Evolutionary conservation across 1,140 invertebrate genomes (phyloP).

Genomic region (Pseudomyrmex sp.): DNA sequence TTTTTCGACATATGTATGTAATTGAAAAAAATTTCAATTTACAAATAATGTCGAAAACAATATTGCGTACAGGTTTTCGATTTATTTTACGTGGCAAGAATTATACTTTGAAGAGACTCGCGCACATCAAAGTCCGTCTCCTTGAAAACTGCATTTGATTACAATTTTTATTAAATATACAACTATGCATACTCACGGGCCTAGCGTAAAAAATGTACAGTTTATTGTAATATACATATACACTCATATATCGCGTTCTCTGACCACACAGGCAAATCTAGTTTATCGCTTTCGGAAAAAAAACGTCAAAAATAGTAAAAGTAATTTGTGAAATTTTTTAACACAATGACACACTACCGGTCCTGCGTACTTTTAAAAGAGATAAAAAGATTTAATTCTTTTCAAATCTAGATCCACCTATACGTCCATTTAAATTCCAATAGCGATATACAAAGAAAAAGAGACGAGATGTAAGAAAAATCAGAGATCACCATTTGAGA

Average conservation of each 20-base stretch:
- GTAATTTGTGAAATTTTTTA: background rate
- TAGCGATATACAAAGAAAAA: conserved; percentile 15
- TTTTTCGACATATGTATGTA: too few relatives aligned
- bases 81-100: conserved; percentile 35
- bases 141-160: conserved; percentile 15
- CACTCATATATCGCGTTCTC: conserved; percentile 22
- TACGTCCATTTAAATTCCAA: conserved; percentile 24
- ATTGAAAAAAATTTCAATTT: background rate
- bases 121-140: background rate
- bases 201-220: conserved; percentile 56
- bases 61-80: background rate
- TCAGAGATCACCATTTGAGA: conserved; percentile 82
- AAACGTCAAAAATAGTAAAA: conserved; percentile 10
- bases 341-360: background rate
- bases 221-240: conserved; percentile 23
- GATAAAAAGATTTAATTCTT: background rate
- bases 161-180: conserved; percentile 49
- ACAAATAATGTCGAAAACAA: background rate
- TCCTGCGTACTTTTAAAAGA: background rate
- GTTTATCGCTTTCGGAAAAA: background rate
- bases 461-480: conserved; percentile 17
- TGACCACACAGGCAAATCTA: conserved; percentile 17
- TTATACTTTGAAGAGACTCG: conserved; percentile 4
- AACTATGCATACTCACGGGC: conserved; percentile 18
- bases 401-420: background rate